A percentile compares a stretch with the other conserved stretches of the same genome.
These are phyloP conservation scores for Neuroscelio doddi DNA, from an alignment of 2,888 invertebrate species.

Conservation along the genomic window DNA sequence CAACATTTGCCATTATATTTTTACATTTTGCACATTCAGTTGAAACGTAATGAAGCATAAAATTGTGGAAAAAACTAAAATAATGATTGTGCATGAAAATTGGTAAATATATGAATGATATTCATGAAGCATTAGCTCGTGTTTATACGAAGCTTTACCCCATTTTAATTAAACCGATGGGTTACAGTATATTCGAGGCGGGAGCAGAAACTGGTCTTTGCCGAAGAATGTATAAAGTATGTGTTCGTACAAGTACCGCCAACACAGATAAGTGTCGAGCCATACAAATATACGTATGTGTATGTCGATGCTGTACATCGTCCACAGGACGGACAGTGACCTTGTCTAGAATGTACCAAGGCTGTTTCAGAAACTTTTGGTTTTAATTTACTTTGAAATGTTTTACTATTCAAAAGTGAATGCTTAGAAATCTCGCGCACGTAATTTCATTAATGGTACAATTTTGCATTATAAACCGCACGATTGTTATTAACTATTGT, in stretches of 20 bases:
- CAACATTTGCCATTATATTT: no score
- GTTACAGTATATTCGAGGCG: conserved; percentile 9
- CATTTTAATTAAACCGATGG: conserved; percentile 18
- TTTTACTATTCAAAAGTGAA: conserved; percentile 6
- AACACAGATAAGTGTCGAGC: conserved; percentile 6
- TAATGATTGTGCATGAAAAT: no score
- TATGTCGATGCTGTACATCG: conserved; percentile 9
- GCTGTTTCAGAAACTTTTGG: conserved; percentile 39
- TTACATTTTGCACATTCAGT: no score
- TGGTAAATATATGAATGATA: no score
- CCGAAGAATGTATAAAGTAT: conserved; percentile 1
- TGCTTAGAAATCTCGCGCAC: no score
- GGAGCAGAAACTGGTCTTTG: conserved; percentile 23
- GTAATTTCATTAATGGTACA: no score
- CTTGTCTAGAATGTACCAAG: conserved; percentile 58
- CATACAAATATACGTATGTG: neutral
- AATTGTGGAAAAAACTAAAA: no score
- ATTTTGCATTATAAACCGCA: no score
- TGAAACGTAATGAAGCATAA: no score
- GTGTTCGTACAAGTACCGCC: conserved; percentile 2
- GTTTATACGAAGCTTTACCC: conserved; percentile 2
- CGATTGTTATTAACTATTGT: no score
- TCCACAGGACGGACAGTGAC: conserved; percentile 51
- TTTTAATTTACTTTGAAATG: conserved; percentile 11
- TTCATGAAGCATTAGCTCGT: neutral